Evolutionary conservation across 2,797 vertebrate species (phyloP).

Genomic region (Gymnoscopelus braueri): DNA sequence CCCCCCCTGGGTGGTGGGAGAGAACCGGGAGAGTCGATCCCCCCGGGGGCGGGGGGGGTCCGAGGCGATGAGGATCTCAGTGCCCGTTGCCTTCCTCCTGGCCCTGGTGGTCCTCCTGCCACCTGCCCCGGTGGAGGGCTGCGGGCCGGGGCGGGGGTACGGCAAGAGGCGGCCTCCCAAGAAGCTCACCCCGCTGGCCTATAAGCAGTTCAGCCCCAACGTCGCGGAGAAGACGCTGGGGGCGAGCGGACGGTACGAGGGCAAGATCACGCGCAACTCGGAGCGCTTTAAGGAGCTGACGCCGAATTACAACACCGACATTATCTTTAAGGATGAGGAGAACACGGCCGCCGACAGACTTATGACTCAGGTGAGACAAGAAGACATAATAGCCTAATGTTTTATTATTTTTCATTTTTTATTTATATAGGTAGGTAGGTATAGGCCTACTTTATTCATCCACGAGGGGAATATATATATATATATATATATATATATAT

Average conservation of each 20-base stretch:
- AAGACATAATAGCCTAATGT: no score
- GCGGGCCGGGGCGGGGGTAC: constrained; percentile 96
- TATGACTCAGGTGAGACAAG: constrained; percentile 92
- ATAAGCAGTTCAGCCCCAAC: constrained; percentile 97
- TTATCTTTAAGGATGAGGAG: constrained; percentile 99
- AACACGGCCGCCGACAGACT: constrained; percentile 93
- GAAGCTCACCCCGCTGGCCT: constrained; percentile 93
- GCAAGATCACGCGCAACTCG: constrained; percentile 93
- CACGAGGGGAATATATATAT: no score
- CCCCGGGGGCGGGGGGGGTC: constrained; percentile 52
- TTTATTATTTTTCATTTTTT: no score
- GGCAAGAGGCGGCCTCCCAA: constrained; percentile 92
- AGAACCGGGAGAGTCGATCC: constrained; percentile 32
- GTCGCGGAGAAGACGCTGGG: constrained; percentile 97
- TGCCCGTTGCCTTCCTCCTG: constrained; percentile 80
- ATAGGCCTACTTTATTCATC: no score
- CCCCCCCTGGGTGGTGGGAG: constrained; percentile 53
- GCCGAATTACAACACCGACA: constrained; percentile 97
- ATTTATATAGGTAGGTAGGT: no score
- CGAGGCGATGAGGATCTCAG: constrained; percentile 86
- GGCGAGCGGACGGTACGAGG: constrained; percentile 95
- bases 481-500: no score
- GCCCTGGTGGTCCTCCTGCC: constrained; percentile 85
- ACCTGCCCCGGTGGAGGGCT: constrained; percentile 87
- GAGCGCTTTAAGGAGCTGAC: constrained; percentile 96